A percentile compares a stretch with the other conserved stretches of the same genome.
Conservation (phyloP, 2,888 invertebrate species). For the Malacosoma neustria region DNA sequence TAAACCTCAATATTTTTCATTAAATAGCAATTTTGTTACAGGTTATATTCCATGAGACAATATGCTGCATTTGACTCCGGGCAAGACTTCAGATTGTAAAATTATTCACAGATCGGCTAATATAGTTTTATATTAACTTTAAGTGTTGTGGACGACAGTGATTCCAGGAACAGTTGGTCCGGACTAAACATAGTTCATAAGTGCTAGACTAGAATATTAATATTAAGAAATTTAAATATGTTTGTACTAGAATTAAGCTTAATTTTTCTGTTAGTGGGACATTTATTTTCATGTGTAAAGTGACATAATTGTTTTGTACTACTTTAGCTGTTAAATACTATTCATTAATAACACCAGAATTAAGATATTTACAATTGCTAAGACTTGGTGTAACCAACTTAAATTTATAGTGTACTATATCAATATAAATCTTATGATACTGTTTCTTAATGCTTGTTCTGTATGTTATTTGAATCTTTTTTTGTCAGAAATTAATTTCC, state of each 20-base stretch:
- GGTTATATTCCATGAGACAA: slow-evolving; percentile 33
- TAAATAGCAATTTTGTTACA: slow-evolving; percentile 23
- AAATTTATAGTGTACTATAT: too few relatives aligned
- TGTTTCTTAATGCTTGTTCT: too few relatives aligned
- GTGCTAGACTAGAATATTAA: slow-evolving; percentile 50
- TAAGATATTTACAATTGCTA: too few relatives aligned
- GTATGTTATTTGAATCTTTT: too few relatives aligned
- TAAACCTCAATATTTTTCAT: too few relatives aligned
- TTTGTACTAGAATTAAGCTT: slow-evolving; percentile 64
- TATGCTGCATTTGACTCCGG: slow-evolving; percentile 59
- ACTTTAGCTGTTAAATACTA: slow-evolving; percentile 8
- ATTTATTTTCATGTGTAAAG: slow-evolving; percentile 32
- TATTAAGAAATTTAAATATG: slow-evolving; percentile 63
- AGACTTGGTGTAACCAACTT: too few relatives aligned
- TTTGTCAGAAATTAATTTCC: too few relatives aligned
- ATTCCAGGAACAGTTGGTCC: slow-evolving; percentile 54
- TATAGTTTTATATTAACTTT: slow-evolving; percentile 43
- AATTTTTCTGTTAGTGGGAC: slow-evolving; percentile 50
- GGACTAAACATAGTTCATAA: slow-evolving; percentile 60
- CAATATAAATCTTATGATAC: too few relatives aligned
- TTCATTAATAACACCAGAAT: too few relatives aligned
- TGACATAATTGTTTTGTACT: slow-evolving; percentile 10
- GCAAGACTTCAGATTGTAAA: slow-evolving; percentile 43
- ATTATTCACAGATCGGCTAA: slow-evolving; percentile 50
- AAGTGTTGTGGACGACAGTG: slow-evolving; percentile 61